Conservation (phyloP, 2,888 invertebrate genomes). For the Linnaemya tessellans region DNA sequence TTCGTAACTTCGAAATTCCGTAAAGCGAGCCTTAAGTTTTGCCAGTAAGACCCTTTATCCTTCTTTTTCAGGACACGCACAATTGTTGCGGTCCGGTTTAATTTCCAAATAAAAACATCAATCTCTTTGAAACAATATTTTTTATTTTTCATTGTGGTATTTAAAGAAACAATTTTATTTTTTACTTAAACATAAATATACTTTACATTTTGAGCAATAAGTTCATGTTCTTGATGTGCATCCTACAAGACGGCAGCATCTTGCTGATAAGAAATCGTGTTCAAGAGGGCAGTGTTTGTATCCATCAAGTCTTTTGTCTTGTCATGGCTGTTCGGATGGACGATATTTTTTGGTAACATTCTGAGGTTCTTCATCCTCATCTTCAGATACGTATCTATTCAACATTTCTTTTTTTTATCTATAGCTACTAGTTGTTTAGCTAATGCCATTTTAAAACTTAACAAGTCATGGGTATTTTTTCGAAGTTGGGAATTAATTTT, state of each 20-base stretch:
- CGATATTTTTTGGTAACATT: conserved; percentile 50
- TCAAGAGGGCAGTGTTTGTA: conserved; percentile 49
- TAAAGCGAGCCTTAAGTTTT: too few species aligned
- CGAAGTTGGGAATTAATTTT: conserved; percentile 51
- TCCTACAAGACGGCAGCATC: conserved; percentile 1
- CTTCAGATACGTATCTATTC: conserved; percentile 42
- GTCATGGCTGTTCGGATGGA: conserved; percentile 53
- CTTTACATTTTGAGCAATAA: conserved; percentile 37
- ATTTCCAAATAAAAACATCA: conserved; percentile 43
- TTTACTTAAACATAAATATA: conserved; percentile 45
- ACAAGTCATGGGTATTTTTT: conserved; percentile 50
- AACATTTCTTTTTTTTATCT: conserved; percentile 44
- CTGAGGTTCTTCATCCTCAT: not conserved
- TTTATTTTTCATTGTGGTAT: conserved; percentile 48
- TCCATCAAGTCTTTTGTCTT: conserved; percentile 59
- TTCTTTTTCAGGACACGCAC: conserved; percentile 52
- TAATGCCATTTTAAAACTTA: conserved; percentile 53
- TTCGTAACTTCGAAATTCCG: too few species aligned
- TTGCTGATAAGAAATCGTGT: conserved; percentile 63
- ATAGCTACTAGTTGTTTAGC: conserved; percentile 49
- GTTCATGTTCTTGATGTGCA: conserved; percentile 26
- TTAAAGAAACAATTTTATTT: conserved; percentile 32
- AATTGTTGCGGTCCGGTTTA: conserved; percentile 53
- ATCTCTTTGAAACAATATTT: conserved; percentile 20
- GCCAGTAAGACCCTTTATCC: not conserved